Base-by-base conservation (phyloP, 1,140 invertebrate species). In the Adoxophyes honmai region DNA sequence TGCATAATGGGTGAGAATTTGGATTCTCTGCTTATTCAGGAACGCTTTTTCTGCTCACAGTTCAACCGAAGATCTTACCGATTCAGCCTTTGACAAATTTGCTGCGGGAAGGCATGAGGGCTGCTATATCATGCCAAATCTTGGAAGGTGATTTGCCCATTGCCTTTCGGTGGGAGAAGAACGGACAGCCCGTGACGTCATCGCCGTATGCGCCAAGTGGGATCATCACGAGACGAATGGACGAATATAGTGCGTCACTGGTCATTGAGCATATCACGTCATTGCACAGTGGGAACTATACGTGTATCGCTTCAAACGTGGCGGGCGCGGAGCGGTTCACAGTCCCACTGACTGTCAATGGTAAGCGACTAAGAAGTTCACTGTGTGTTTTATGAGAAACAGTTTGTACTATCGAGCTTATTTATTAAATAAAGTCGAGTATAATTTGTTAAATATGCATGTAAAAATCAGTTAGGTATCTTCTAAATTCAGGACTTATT, bases 71-170 rank as follows among this genome's bases (percentile, higher is more conserved):
- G 91, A 96, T 97, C 80, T 92, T 96, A 88, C 95, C 95, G 15
- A 96, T 95, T 66, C 93, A 96, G 88, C 93, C 96, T 37, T 93
- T 96, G 88, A 94, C 93, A 28, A 93, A 94, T 73, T 89, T 95
- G 70, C 88, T 97, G 53, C 92, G 95, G 56, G 96, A 98, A 90
- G 97, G 97, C 9, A 97, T 97, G 92, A 91, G 97, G 58, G 96
- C 96, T 7, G 96, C 96, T 18, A 95, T 98, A 64, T 95, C 96
- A 57, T 99, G 98, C 89, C 95, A 97, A 74, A 96, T 98, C 66
- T 93, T 97, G 75, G 96, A 97, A 89, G 98, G 98, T 9, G 97
- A 99, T 90, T 92, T 96, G 61, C 97, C 97, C 13, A 94, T 99
- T 62, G 94, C 93, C 56, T 96, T 99, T 86, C 91, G 92, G 18